phyloP scores from a whole-genome alignment of 2,113 vertebrate species.

The Hypanus sabinus region DNA sequence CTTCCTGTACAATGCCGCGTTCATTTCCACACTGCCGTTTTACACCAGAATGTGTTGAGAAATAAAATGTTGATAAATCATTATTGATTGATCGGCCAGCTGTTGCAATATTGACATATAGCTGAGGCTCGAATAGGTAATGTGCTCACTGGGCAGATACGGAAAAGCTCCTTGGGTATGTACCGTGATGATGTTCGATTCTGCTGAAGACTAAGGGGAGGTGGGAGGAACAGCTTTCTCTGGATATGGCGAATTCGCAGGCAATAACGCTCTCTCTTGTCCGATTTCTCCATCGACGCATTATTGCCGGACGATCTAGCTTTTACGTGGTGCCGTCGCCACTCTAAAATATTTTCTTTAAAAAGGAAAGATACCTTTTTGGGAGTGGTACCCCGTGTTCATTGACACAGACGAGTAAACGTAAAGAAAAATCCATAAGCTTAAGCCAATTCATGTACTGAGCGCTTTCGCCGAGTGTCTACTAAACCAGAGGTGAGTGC shows the following conservation, averaged over 20 bases:
- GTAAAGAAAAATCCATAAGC: neutral
- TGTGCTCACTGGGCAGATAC: conserved; percentile 12
- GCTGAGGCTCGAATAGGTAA: neutral
- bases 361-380: neutral
- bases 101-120: conserved; percentile 37
- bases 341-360: neutral
- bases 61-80: conserved; percentile 14
- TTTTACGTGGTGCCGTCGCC: neutral
- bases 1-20: neutral
- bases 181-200: neutral
- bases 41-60: neutral
- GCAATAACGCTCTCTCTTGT: neutral
- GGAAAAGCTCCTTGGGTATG: conserved; percentile 23
- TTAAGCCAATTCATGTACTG: conserved; percentile 1
- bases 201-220: neutral
- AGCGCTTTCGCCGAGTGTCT: neutral
- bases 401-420: neutral
- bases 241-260: neutral
- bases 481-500: neutral
- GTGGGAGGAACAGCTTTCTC: neutral
- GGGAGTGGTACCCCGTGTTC: neutral
- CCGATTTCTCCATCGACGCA: neutral
- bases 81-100: conserved; percentile 30
- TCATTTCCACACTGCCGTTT: neutral
- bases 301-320: conserved; percentile 27